Base-by-base conservation (phyloP, 1,140 invertebrate species). In the Zophobas atratus region DNA sequence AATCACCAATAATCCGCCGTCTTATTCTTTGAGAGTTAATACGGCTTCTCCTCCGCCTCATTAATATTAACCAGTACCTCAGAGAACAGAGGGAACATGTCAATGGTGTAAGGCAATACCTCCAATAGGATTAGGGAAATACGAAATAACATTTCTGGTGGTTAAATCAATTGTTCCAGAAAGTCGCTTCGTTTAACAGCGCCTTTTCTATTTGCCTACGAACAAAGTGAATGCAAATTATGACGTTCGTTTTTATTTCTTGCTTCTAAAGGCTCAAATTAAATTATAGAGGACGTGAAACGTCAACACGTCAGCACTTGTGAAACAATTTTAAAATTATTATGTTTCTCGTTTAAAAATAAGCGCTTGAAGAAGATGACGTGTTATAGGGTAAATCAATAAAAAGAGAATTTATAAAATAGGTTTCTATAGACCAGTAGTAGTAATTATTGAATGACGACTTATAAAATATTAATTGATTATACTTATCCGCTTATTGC, bases 51-150 rank as follows among this genome's bases (percentile, higher is more conserved):
- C 77, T 63, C 70, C 57, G 75, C 75, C 72, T 79, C 80, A 79
- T 81, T 79, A 81, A 81, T 81, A 79, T 81, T 81, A 81, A 79
- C 77, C 77, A 75, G 80, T 38, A 74, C 55, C 70, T 77, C 43
- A 60, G 39, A 46, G 56, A 77, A 39, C 48, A 51, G 77, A 74
- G 77, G 78, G 77, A 74, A 75, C 80, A 79, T 79, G 80, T 81
- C 80, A 81, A 81, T 81, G 80, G 77, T 77, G 74, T 79, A 81
- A 81, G 79, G 63, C 71, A 78, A 75, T 78, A 75, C 75, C 75
- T 77, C 76, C 74, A 79, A 80, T 80, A 77, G 71, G 81, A 82
- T 82, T 82, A 82, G 81, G 79, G 76, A 82, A 81, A 82, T 82
- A 71, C 79, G 75, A 80, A 82, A 82, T 79, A 82, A 79, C 79